Evolutionary conservation across 2,888 invertebrate species (phyloP).

Genomic region (Dolichomitus sp.): DNA sequence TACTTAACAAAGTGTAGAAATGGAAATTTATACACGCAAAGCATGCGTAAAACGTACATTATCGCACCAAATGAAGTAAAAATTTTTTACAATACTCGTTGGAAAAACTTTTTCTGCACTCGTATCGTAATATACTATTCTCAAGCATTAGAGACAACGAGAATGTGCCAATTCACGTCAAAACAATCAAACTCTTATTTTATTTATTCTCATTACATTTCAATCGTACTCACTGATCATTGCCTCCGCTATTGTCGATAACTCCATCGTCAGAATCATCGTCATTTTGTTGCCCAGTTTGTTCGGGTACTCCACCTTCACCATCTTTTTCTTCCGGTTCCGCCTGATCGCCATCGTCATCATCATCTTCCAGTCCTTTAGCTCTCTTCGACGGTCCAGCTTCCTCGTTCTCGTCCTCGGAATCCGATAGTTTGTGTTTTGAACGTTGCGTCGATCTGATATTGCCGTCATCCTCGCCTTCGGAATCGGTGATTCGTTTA

Average conservation of each 20-base stretch:
- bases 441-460: conserved; percentile 80
- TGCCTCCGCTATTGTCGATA: conserved; percentile 78
- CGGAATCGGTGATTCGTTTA: conserved; percentile 88
- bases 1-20: no score
- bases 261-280: conserved; percentile 89
- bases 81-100: no score
- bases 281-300: conserved; percentile 75
- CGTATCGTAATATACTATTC: no score
- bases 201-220: no score
- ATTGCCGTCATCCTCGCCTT: conserved; percentile 87
- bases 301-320: conserved; percentile 73
- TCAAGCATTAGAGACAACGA: no score
- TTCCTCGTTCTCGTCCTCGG: conserved; percentile 84
- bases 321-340: conserved; percentile 77
- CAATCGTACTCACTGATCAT: conserved; percentile 73
- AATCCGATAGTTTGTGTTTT: conserved; percentile 82
- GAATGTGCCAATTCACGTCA: no score
- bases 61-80: no score
- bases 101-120: no score
- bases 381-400: conserved; percentile 74
- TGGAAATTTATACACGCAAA: no score
- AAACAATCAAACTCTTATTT: no score
- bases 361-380: conserved; percentile 70
- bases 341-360: conserved; percentile 75
- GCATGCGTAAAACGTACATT: no score